Base-by-base conservation (phyloP, 2,888 invertebrate genomes). In the Noctua janthe region DNA sequence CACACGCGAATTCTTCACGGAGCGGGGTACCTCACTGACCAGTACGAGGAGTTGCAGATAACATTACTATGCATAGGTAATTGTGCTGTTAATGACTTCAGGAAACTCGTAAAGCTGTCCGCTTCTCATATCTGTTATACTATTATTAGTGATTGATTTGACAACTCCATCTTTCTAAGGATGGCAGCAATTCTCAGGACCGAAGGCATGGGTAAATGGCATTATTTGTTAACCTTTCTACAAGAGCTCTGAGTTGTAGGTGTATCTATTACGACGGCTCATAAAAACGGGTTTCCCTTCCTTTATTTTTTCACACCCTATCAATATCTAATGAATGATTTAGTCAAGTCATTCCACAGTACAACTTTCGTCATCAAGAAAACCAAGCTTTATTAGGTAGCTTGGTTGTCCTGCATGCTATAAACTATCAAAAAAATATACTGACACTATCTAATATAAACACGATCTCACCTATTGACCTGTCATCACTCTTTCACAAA, bases 1-100 rank as follows among this genome's bases (percentile, higher is more conserved):
- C 86, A 75, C 79, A 76, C 79, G 84, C 86, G 83, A 89, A 89
- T 87, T 88, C 87, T 85, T 83, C 20, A 20, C 71, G 35, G 73
- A 49, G 83, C 66, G 76, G 62, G 47, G 81, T 80, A 85, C 77
- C 85, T 88, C 76, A 78, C 78, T 80, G 84, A 82, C 80, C 78
- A 79, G 56, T 72, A 64, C 71, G 69, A 15, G 43, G 17, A 76
- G 54, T 75, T 62, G 39, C 59, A 66, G 64, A 72, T 64, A 78
- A 56, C 11, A 69, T 66, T 72, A 39, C 66, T 35, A 71, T 71
- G 51, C 47, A 64, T 56, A 59, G 43, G 35, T 70, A 39, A 66
- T 78, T 72, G 47, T 51, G 43, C 8, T 11, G 29, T 51, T 62
- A 11, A 71, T 15, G 35, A n/a, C 49, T 74, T 78, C 71, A 15